Base-by-base conservation (phyloP, 1,140 invertebrate species). In the Mycetomoellerius zeteki region DNA sequence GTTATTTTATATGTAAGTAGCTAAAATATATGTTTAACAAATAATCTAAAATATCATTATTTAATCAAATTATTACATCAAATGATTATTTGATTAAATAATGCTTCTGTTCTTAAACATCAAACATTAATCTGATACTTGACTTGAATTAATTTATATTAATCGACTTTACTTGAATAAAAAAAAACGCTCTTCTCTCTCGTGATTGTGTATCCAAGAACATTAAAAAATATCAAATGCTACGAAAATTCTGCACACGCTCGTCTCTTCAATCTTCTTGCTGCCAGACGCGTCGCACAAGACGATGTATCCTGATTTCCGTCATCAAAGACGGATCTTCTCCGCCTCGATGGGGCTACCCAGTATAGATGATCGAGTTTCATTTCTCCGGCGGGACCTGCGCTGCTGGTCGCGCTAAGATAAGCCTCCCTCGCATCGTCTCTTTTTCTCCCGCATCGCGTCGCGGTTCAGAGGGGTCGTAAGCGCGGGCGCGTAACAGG, bases 381-480 rank as follows among this genome's bases (percentile, higher is more conserved):
- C 90, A 85, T 85, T 89, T 89, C 85, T 90, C 85, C 87, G 84
- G 47, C 87, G 87, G 86, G 91, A 89, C 91, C 86, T 86, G 62
- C 77, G 80, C 60, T 88, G 69, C 90, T 91, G 90, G 81, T 85
- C 85, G 91, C 87, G 88, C 92, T 91, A 92, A 94, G 94, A 94
- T 94, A 94, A 94, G 93, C 93, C 91, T 87, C 91, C 89, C 87
- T 88, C 89, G 64, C 77, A 89, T 62, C 69, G 91, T 85, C 88
- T 92, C 87, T 90, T 88, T 89, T 88, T 86, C 85, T 89, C 92
- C 72, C 88, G 86, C 73, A 75, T n/a, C 78, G 52, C 24, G 10
- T 43, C 60, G 58, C 21, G n/a, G 54, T 33, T 47, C 65, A 2
- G 30, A 78, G 14, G 54, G 43, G 4, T 58, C 16, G 54, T 56